Evolutionary conservation across 2,113 vertebrate species (phyloP).

Genomic region (Salvelinus sp.): DNA sequence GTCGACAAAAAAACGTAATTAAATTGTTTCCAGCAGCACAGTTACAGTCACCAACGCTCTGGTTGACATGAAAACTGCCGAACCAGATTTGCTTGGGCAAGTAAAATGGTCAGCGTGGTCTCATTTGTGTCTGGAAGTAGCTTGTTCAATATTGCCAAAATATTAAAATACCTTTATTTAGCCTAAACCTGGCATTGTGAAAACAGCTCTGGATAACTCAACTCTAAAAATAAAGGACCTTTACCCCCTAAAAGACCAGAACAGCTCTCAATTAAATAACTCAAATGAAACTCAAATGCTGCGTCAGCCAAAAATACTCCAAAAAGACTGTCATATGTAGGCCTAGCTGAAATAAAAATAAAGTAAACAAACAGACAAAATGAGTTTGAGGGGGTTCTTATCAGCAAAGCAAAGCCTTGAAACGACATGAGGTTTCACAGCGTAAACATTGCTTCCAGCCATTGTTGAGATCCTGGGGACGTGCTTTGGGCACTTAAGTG

Average conservation of each 20-base stretch:
- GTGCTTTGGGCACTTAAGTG: slow-evolving; percentile 36
- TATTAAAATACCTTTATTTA: neutral
- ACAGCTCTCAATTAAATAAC: neutral
- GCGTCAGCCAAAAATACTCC: neutral
- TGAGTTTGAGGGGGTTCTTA: too few species aligned
- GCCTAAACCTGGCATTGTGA: too few species aligned
- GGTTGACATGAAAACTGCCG: too few species aligned
- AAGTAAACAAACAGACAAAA: slow-evolving; percentile 15
- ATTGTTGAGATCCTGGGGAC: slow-evolving; percentile 47
- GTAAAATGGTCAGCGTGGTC: too few species aligned
- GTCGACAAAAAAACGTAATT: too few species aligned
- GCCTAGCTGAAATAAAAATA: neutral
- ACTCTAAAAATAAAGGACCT: slow-evolving; percentile 14
- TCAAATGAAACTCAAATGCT: neutral
- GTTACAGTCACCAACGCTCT: too few species aligned
- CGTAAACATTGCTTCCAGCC: slow-evolving; percentile 55
- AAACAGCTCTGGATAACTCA: slow-evolving; percentile 26
- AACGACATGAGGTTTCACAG: slow-evolving; percentile 42
- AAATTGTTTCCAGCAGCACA: too few species aligned
- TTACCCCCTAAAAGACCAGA: slow-evolving; percentile 27
- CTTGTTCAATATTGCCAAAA: too few species aligned
- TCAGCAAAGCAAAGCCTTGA: neutral
- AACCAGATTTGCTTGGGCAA: too few species aligned
- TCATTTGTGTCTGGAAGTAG: too few species aligned
- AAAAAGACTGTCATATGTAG: neutral